These are phyloP conservation scores for Diplodus puntazzo DNA, from an alignment of 2,797 vertebrate species.

Conservation along the genomic window DNA sequence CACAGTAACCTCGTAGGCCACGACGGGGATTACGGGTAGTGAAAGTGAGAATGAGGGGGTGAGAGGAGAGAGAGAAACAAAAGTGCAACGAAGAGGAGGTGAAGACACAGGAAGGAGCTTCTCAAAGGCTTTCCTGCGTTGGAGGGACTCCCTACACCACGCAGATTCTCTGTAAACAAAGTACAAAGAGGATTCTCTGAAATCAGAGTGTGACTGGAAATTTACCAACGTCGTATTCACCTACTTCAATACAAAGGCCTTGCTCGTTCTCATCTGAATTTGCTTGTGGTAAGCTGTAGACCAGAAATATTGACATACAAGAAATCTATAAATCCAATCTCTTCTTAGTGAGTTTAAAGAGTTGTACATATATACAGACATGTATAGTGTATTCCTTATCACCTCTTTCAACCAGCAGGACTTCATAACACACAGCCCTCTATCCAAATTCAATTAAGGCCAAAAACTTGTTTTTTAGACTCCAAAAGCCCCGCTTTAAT, in stretches of 20 bases:
- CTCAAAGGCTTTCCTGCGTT: constrained; percentile 87
- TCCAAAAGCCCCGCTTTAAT: constrained; percentile 62
- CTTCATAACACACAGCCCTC: background rate
- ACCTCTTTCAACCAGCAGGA: background rate
- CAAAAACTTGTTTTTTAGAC: constrained; percentile 30
- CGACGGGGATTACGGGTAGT: constrained; percentile 73
- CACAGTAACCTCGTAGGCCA: constrained; percentile 68
- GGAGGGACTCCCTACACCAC: constrained; percentile 80
- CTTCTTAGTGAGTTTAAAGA: background rate
- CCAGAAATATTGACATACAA: constrained; percentile 8
- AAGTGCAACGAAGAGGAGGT: constrained; percentile 82
- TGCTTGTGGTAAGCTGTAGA: background rate
- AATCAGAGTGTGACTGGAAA: constrained; percentile 72
- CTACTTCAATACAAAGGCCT: constrained; percentile 40
- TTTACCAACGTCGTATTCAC: constrained; percentile 51
- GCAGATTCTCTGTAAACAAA: constrained; percentile 65
- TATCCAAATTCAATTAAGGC: constrained; percentile 35
- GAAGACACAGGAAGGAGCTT: constrained; percentile 81
- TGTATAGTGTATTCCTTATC: background rate
- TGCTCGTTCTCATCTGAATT: constrained; percentile 21
- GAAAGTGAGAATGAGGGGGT: constrained; percentile 86
- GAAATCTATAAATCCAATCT: constrained; percentile 15
- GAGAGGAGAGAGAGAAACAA: constrained; percentile 80
- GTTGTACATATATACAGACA: background rate
- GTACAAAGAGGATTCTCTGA: constrained; percentile 67